Evolutionary conservation across 2,888 invertebrate species (phyloP), one percentile per base, ranked within the genome.

Genomic region (Rhorus exstirpatorius): DNA sequence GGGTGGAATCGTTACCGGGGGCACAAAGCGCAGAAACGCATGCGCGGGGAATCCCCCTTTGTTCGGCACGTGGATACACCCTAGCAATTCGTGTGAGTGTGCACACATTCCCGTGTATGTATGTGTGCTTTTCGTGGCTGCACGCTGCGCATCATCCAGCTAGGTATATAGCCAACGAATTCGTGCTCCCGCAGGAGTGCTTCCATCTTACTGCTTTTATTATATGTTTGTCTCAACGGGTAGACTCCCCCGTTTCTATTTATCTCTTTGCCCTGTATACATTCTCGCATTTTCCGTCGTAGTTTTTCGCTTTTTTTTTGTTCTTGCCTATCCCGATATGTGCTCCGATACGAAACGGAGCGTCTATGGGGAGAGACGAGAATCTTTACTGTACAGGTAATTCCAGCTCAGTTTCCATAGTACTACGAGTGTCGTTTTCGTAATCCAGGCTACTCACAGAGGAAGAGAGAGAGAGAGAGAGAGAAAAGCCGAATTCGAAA

Each of bases 161-260:
- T 68, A 31, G 38, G 8, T 53, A 81, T 83, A 80, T 67, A 46
- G 83, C 83, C 81, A 82, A 80, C 81, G 77, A 67, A 67, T 76
- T 83, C 84, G 79, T 85, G 85, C 88, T 89, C 89, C 90, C 91
- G 74, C 81, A 88, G 88, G 89, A 90, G 85, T 90, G 89, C 88
- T 89, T 89, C 88, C 87, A 88, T 90, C 88, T 89, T 87, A 86
- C 87, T 84, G 87, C 86, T 89, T 89, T 90, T 90, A 90, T 91
- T 89, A 84, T 90, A 89, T 87, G 87, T 87, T 87, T 86, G 84
- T 74, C 58, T 71, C 72, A 83, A 81, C 72, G 75, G 75, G 61
- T 76, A 78, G 84, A 77, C 61, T 67, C 70, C 70, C 76, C 76
- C 31, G 74, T 84, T 84, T 77, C 76, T 21, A 65, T 79, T 68